Base-by-base conservation (phyloP, 2,888 invertebrate genomes). In the Microchrysa polita region DNA sequence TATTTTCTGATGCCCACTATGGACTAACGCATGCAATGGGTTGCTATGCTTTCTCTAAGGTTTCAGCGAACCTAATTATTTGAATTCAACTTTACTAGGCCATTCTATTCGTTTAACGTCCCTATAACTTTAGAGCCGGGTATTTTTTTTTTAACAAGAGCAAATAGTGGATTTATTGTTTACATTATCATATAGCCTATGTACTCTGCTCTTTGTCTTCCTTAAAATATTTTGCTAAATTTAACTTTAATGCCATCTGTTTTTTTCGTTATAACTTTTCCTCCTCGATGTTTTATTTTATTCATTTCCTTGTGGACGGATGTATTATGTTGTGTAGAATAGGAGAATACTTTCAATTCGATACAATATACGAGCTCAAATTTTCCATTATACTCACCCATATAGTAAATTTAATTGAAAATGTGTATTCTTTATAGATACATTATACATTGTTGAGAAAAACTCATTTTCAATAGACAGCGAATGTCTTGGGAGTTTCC, bases 401-500 rank as follows among this genome's bases (percentile, higher is more conserved):
- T n/a, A 42, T 12, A n/a, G 48, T 48, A 48, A 7, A 48, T 48
- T 42, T 12, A n/a, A 12, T 48, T 48, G 16, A 48, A 48, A 48
- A 48, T 34, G 27, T 34, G 27, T 34, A 34, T 34, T 34, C 27
- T 5, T 7, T 34, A n/a, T 42, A 48, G 14, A 65, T 65, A 65
- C 42, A 48, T 65, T 65, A n/a, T n/a, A n/a, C n/a, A n/a, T n/a
- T n/a, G n/a, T n/a, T n/a, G n/a, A n/a, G 65, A 65, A 65, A 65
- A 44, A 44, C 5, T 18, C 18, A 7, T 48, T 65, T 48, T n/a
- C 48, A 27, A 65, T 1, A 5, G 65, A 22, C 22, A 44, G 44
- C 7, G 27, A 44, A 44, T 65, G 65, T 65, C 65, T 44, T 65
- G 65, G n/a, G n/a, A 65, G 44, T 22, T 65, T 65, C 48, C 27